Conservation (phyloP, 2,888 invertebrate genomes). For the Lomographa bimaculata region DNA sequence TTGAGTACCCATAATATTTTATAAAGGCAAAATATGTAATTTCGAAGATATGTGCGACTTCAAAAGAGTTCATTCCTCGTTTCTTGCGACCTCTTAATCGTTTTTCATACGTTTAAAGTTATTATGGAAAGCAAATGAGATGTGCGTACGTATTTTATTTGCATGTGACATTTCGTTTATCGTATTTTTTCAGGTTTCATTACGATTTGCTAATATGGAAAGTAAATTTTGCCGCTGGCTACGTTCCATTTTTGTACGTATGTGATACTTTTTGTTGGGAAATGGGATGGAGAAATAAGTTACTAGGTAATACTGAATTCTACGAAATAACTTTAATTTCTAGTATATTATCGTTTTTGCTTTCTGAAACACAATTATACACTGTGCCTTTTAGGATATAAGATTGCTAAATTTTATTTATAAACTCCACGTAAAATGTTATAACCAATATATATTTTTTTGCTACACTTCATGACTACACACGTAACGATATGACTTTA, state of each 20-base stretch:
- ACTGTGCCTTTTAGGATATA: too few species aligned
- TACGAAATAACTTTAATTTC: too few species aligned
- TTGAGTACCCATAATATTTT: slow-evolving; percentile 47
- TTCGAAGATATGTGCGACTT: slow-evolving; percentile 51
- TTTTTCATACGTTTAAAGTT: slow-evolving; percentile 46
- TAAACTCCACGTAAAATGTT: too few species aligned
- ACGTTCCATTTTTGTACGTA: slow-evolving; percentile 14
- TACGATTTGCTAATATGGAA: slow-evolving; percentile 15
- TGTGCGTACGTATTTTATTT: slow-evolving; percentile 32
- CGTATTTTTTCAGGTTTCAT: slow-evolving; percentile 24
- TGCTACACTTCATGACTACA: too few species aligned
- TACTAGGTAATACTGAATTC: too few species aligned
- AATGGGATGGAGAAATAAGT: slow-evolving; percentile 3
- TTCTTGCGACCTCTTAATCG: slow-evolving; percentile 41
- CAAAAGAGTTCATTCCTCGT: slow-evolving; percentile 43
- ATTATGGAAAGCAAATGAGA: slow-evolving; percentile 42
- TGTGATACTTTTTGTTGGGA: too few species aligned
- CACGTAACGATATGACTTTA: too few species aligned
- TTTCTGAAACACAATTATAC: too few species aligned
- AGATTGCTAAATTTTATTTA: too few species aligned
- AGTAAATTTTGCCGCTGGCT: slow-evolving; percentile 12
- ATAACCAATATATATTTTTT: too few species aligned
- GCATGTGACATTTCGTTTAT: slow-evolving; percentile 38
- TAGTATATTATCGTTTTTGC: too few species aligned
- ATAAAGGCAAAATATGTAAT: slow-evolving; percentile 52